Percentiles rank a stretch among this genome's conserved stretches.
phyloP scores from a whole-genome alignment of 2,113 vertebrate genomes.

The Donacobius atricapilla region DNA sequence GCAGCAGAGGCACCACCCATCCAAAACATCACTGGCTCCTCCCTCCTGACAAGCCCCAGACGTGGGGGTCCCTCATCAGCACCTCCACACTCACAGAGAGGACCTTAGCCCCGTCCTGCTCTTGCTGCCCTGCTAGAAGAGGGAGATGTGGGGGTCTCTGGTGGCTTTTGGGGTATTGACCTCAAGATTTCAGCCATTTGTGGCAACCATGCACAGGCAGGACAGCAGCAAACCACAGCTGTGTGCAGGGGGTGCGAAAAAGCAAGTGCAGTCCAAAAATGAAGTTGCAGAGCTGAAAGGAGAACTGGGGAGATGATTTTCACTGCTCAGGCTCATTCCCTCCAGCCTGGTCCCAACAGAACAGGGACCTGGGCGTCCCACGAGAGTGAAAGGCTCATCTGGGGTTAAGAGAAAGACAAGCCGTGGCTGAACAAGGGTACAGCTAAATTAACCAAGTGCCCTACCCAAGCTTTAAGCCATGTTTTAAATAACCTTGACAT shows the following conservation, averaged over 20 bases:
- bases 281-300: neutral
- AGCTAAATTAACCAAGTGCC: neutral
- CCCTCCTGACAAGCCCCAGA: neutral
- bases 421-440: neutral
- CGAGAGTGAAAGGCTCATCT: neutral
- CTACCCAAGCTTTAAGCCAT: neutral
- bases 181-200: neutral
- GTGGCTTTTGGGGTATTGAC: neutral
- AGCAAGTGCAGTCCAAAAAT: neutral
- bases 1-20: neutral
- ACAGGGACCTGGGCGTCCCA: neutral
- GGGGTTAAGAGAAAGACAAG: too few relatives aligned
- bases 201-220: neutral
- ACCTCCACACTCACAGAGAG: neutral
- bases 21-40: neutral
- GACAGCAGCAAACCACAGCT: neutral
- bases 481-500: constrained; percentile 27
- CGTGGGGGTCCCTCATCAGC: neutral
- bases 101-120: neutral
- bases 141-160: neutral
- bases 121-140: neutral
- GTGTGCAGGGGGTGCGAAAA: fast-evolving
- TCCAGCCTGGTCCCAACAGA: neutral
- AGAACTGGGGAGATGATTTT: neutral
- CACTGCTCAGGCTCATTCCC: neutral